Base-by-base conservation (phyloP, 2,888 invertebrate genomes). In the Polydrusus tereticollis region DNA sequence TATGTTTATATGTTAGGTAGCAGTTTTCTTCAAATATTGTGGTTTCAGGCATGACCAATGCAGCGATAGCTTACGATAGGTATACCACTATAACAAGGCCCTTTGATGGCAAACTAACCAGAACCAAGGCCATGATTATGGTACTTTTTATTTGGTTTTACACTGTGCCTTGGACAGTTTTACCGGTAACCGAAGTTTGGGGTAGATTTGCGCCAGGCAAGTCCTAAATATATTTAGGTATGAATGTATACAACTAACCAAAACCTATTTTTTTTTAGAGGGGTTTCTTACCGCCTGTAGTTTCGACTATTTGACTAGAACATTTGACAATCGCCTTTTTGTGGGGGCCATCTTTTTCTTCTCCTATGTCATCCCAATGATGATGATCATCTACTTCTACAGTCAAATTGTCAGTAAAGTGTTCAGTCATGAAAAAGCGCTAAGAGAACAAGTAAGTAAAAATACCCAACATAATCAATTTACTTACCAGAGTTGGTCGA, bases 341-440 rank as follows among this genome's bases (percentile, higher is more conserved):
- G 93, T 94, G 8, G 91, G 85, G 0, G 88, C 90, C 14, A 93
- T 96, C 75, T 95, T 95, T 84, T 85, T 88, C 45, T 94, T 93
- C 86, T 90, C 93, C 75, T 95, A 94, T 82, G 88, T 90, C 0
- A 88, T 94, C 58, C 95, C 95, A 0, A 92, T 95, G 89, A 81
- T 86, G 0, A 86, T 94, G 85, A 94, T 95, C 72, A 87, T 94
- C 59, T 94, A 92, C 83, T 95, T 93, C 85, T 95, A 95, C 85
- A 93, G 93, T 72, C 94, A 95, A 80, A 93, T 95, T 75, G 94
- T 95, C n/a, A 91, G 90, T 59, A 94, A 94, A 83, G 95, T 95
- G n/a, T 91, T 94, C 75, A 90, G 89, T 57, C 95, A 96, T 78
- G 95, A 95, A 83, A 95, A 94, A 79, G 92, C 94, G 47, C 87